These are phyloP conservation scores for Cheirogaleus major DNA, from an alignment of 2,797 vertebrate genomes.

Conservation along the genomic window DNA sequence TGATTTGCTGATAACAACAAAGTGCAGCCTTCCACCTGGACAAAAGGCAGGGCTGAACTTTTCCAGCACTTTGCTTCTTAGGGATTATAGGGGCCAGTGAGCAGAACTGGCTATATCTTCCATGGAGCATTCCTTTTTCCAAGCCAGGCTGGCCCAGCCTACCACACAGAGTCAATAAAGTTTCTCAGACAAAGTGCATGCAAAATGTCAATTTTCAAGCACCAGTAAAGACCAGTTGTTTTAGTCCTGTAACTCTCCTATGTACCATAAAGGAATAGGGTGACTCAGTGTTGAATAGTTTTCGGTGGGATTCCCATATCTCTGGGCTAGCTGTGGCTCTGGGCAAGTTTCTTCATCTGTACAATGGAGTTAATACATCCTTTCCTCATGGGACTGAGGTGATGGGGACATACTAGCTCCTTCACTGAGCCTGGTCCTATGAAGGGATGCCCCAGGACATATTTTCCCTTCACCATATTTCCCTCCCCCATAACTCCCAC, in stretches of 20 bases:
- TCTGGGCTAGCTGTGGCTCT: background rate
- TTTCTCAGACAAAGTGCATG: background rate
- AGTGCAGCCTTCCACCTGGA: background rate
- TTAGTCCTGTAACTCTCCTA: background rate
- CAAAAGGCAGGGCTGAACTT: background rate
- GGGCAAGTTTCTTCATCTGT: background rate
- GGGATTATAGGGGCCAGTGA: background rate
- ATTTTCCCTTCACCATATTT: background rate
- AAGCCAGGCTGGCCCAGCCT: background rate
- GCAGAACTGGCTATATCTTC: background rate
- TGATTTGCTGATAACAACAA: background rate
- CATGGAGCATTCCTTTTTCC: background rate
- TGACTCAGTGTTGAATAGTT: background rate
- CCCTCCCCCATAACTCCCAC: background rate
- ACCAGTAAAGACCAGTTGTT: background rate
- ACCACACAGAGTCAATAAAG: background rate
- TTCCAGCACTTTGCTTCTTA: background rate
- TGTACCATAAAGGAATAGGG: background rate
- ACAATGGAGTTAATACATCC: background rate
- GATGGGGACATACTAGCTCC: background rate
- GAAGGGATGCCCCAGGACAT: background rate
- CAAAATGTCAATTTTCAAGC: background rate
- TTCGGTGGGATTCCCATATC: background rate
- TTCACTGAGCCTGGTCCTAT: background rate
- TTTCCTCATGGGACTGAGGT: background rate